These are phyloP conservation scores for Cacatua alba DNA, from an alignment of 2,113 vertebrate genomes.

Conservation along the genomic window DNA sequence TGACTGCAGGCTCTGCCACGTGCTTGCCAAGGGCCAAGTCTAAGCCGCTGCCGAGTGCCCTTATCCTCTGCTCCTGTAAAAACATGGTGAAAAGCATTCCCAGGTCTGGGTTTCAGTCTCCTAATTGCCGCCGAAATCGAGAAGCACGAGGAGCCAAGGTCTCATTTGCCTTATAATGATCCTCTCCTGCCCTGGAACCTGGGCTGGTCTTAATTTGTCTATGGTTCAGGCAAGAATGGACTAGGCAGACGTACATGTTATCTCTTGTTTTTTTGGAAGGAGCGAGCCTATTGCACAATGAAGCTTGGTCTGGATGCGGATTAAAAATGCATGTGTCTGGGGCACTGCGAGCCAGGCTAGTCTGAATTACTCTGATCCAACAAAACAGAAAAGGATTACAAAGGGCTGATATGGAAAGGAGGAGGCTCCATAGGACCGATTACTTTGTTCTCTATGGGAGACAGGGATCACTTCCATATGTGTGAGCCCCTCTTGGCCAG, in stretches of 20 bases:
- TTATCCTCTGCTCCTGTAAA: not conserved
- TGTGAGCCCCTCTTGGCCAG: not conserved
- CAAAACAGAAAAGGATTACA: not conserved
- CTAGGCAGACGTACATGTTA: constrained; percentile 69
- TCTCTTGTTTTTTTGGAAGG: constrained; percentile 70
- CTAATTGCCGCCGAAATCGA: constrained; percentile 17
- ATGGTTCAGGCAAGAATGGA: constrained; percentile 70
- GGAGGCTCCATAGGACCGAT: not conserved
- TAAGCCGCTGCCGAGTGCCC: not conserved
- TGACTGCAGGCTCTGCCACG: not conserved
- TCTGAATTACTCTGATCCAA: not conserved
- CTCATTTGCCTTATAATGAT: constrained; percentile 65
- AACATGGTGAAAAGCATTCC: not conserved
- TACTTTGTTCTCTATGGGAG: not conserved
- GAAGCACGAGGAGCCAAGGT: constrained; percentile 17
- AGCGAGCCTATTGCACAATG: constrained; percentile 62
- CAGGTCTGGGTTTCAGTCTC: constrained; percentile 37
- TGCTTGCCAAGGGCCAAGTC: not conserved
- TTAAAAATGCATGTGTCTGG: constrained; percentile 58
- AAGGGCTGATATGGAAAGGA: not conserved
- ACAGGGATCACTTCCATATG: accelerated
- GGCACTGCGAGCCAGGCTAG: not conserved
- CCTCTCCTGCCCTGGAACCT: constrained; percentile 71
- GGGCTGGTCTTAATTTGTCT: constrained; percentile 74
- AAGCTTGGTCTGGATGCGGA: constrained; percentile 44